Conservation (phyloP, 2,888 invertebrate species). For the Cordylochernes scorpioides region DNA sequence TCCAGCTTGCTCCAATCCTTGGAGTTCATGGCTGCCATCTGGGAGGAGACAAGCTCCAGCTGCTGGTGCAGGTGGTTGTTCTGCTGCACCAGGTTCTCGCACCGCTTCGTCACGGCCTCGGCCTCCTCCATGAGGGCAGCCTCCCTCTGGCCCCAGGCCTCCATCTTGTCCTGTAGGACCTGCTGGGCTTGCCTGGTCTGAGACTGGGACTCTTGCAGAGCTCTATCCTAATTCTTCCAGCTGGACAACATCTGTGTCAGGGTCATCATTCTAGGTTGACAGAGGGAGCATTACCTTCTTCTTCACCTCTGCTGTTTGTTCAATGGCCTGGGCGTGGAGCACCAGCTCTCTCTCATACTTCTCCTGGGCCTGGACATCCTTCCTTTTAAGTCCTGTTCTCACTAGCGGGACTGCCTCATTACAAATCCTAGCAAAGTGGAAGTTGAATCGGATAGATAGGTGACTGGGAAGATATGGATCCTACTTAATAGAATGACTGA, state of each 20-base stretch:
- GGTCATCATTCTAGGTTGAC: too few species aligned
- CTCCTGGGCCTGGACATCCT: constrained; percentile 25
- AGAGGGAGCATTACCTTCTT: constrained; percentile 17
- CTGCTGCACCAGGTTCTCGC: constrained; percentile 46
- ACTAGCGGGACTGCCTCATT: too few species aligned
- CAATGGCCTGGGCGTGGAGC: constrained; percentile 25
- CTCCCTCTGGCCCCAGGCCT: constrained; percentile 38
- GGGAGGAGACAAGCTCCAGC: constrained; percentile 53
- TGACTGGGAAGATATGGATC: too few species aligned
- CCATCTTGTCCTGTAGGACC: constrained; percentile 33
- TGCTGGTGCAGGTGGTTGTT: constrained; percentile 56
- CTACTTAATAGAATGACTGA: too few species aligned
- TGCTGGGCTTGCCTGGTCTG: constrained; percentile 16
- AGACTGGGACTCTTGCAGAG: too few species aligned
- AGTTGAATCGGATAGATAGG: too few species aligned
- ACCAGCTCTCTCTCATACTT: constrained; percentile 27
- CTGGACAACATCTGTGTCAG: too few species aligned
- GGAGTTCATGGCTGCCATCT: constrained; percentile 30
- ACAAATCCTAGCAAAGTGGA: too few species aligned
- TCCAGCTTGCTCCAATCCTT: constrained; percentile 1
- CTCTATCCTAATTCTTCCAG: too few species aligned
- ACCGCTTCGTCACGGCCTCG: constrained; percentile 35
- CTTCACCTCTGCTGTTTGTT: constrained; percentile 19
- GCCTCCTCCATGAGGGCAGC: constrained; percentile 33
- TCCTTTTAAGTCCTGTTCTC: too few species aligned